Base-by-base conservation (phyloP, 2,113 vertebrate genomes). In the Meriones unguiculatus region DNA sequence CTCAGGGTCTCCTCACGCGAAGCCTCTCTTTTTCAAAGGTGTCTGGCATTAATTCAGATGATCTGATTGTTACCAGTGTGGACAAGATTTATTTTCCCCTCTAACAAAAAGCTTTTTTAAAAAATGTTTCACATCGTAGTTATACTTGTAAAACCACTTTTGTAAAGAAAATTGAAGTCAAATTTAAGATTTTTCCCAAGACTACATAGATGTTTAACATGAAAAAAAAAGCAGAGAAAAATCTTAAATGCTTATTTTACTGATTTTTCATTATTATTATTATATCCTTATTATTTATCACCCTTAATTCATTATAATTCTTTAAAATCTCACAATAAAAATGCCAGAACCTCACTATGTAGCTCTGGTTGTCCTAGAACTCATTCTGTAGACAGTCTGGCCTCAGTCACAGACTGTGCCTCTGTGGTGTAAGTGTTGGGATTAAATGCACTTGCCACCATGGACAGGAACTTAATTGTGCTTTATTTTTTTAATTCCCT, bases 221-320 rank as follows among this genome's bases (percentile, higher is more conserved):
- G 62, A 77, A 92, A 96, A 95, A 67, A n/a, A 54, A 12, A 59
- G 4, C 25, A 96, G 62, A 95, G 77, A 89, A 62, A 85, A 92
- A 90, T 54, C 75, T 5, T 76, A n/a, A 82, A 59, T 28, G 72
- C n/a, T 89, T 57, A 90, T 24, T 76, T 95, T 73, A 52, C 4
- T 91, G n/a, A 20, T 20, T 94, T 82, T 69, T 41, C 17, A 28
- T 85, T 38, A 70, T 11, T 52, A 65, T 25, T 46, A 46, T 46
- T 46, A 5, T 46, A 46, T 46, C 46, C 46, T 46, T 46, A 46
- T 70, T 1, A 17, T 90, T 54, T 41, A 52, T 7, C 41, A 95
- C 35, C 25, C 80, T 87, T 90, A 81, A 87, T 54, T 80, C 57
- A 86, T 52, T 70, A 86, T 54, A 70, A 87, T 30, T 85, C n/a